Evolutionary conservation across 1,140 invertebrate species (phyloP), one percentile per base, ranked within the genome.

Genomic region (Ceratina calcarata): DNA sequence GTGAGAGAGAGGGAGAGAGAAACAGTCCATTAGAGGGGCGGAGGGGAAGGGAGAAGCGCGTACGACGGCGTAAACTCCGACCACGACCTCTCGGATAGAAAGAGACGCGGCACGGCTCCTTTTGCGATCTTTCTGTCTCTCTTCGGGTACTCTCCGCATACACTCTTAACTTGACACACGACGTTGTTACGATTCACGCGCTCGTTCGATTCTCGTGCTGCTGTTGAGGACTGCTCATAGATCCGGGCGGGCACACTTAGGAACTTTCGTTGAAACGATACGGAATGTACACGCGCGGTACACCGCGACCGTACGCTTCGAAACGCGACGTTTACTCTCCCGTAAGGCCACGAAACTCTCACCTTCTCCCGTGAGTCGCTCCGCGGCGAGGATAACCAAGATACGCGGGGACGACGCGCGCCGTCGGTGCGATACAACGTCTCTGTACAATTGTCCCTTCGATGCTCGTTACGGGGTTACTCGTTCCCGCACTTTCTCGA

Each of bases 1-100:
- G 22, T 32, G 66, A 53, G 66, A 78, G 75, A 64, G 75, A 81
- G 61, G 77, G 77, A 73, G 70, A 79, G 73, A 71, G 67, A 71
- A 66, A 60, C 61, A 74, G 62, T 61, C 58, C 20, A 20, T 53
- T 22, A 67, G 51, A 16, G 24, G 71, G 51, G 18, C 8, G 8
- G 32, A 27, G 3, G 12, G 64, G 32, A 18, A 45, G 60, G 61
- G 69, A 53, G 71, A 58, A 66, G 53, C 70, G 78, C 55, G 62
- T 79, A 79, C 77, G 77, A 74, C 77, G 77, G 77, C 77, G 77
- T 79, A 79, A 79, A 79, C 70, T 79, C 62, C 62, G 69, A 72
- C 68, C 20, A 70, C 57, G 69, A 57, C 57, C 69, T 71, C 69
- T 71, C 57, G 55, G 58, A 62, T 55, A 24, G 55, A 32, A 66